Evolutionary conservation across 1,140 invertebrate genomes (phyloP).

Genomic region (Panagrolaimus sp.): DNA sequence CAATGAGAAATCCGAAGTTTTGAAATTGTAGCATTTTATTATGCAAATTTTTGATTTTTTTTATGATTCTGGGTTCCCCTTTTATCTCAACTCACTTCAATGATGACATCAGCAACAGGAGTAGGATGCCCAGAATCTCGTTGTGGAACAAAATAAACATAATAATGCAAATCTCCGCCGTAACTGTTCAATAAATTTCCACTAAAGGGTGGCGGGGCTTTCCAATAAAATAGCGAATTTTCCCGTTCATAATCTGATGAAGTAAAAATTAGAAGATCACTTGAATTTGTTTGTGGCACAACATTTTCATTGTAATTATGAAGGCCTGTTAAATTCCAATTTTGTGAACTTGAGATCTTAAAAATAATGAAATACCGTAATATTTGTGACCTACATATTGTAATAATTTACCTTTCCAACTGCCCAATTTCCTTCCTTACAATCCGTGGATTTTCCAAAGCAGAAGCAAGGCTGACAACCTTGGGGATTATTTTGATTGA

Average conservation of each 20-base stretch:
- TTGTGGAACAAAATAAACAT: conserved; percentile 76
- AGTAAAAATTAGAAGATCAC: background rate
- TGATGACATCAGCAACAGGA: conserved; percentile 76
- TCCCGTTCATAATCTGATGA: conserved; percentile 19
- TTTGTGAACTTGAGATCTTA: conserved; percentile 37
- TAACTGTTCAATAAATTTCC: conserved; percentile 70
- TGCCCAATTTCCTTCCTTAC: conserved; percentile 66
- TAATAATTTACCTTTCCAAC: conserved; percentile 63
- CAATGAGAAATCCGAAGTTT: too few relatives aligned
- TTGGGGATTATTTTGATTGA: conserved; percentile 70
- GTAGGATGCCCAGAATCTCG: conserved; percentile 69
- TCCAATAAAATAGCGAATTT: conserved; percentile 76
- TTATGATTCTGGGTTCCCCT: too few relatives aligned
- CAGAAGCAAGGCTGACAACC: conserved; percentile 87
- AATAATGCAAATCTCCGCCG: conserved; percentile 73
- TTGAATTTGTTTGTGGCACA: conserved; percentile 32
- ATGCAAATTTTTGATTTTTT: too few relatives aligned
- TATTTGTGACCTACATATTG: too few relatives aligned
- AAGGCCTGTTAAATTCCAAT: conserved; percentile 61
- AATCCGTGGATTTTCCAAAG: conserved; percentile 74
- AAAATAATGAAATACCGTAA: too few relatives aligned
- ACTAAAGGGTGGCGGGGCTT: conserved; percentile 69
- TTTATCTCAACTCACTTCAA: conserved; percentile 74
- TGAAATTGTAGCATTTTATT: too few relatives aligned
- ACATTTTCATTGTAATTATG: conserved; percentile 43